Base-by-base conservation (phyloP, 2,113 vertebrate species). In the Gallinago media region DNA sequence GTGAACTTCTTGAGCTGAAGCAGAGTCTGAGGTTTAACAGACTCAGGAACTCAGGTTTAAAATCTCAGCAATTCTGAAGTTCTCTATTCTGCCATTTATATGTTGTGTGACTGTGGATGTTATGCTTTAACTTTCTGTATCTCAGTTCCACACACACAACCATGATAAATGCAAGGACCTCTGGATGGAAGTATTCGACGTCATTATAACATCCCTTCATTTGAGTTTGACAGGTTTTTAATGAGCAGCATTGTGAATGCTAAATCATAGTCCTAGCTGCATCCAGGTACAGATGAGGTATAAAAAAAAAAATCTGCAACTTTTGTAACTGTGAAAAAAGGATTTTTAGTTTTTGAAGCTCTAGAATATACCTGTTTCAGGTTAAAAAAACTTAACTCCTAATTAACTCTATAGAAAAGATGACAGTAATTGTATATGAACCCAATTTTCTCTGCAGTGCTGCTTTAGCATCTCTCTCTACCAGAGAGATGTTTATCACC, bases 121-220 rank as follows among this genome's bases (percentile, higher is more conserved):
- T 54, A 38, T 85, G 17, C 11, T 72, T 83, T 65, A 13, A 54
- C 54, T 80, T 65, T 89, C 42, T 71, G 11, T 29, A 34, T 42
- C 32, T 66, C 18, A 11, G 2, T 22, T 72, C 13, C 31, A 4
- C 36, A 5, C 15, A 10, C 12, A 7, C 3, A 4, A 4, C 1
- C 11, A 15, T 46, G 16, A 75, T 36, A 88, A 62, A 82, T 21
- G 9, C 5, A 91, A 46, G 20, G 19, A 54, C 11, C 6, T 70
- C 47, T 72, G 34, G 2, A n/a, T 78, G 12, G n/a, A 92, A 58
- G 4, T 36, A 46, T 46, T 83, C 16, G 42, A 16, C 59, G 18
- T 36, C 31, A 44, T 40, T 52, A 71, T 11, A 67, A 58, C 16
- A 26, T 75, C 12, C 12, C 3, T 54, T 71, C 9, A 54, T 71